phyloP scores from a whole-genome alignment of 1,140 invertebrate species.

The Drosophila parvula region DNA sequence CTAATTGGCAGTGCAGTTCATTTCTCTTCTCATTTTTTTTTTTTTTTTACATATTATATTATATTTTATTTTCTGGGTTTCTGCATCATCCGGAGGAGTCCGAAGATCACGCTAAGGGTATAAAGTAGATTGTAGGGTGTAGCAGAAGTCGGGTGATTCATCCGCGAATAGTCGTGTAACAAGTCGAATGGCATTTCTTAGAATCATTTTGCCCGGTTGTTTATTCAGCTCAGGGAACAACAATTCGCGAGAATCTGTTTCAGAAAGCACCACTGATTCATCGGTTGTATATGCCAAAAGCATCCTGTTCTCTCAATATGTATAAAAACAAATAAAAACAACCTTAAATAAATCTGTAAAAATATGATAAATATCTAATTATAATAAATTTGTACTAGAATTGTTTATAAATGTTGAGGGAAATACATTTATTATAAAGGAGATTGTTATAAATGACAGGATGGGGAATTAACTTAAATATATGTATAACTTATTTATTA shows the following conservation, averaged over 20 bases:
- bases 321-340: not conserved
- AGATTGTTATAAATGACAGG: too few species aligned
- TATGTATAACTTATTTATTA: too few species aligned
- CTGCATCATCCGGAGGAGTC: not conserved
- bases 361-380: too few species aligned
- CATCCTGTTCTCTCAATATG: slow-evolving; percentile 15
- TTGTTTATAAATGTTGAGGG: too few species aligned
- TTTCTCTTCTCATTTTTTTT: slow-evolving; percentile 5
- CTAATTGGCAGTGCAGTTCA: slow-evolving; percentile 66
- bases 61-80: not conserved
- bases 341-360: not conserved
- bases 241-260: slow-evolving; percentile 28
- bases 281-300: slow-evolving; percentile 1
- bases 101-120: slow-evolving; percentile 1
- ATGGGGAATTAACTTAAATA: too few species aligned
- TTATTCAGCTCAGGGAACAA: slow-evolving; percentile 8
- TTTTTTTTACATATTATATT: not conserved
- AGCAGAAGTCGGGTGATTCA: slow-evolving; percentile 8
- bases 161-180: slow-evolving; percentile 21
- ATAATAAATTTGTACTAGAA: too few species aligned
- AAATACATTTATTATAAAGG: too few species aligned
- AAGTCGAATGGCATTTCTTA: slow-evolving; percentile 32
- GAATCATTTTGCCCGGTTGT: slow-evolving; percentile 15
- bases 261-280: slow-evolving; percentile 24
- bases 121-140: slow-evolving; percentile 1